Percentiles rank a stretch among this genome's conserved stretches.
Conservation (phyloP, 2,888 invertebrate genomes). For the Deilephila porcellus region DNA sequence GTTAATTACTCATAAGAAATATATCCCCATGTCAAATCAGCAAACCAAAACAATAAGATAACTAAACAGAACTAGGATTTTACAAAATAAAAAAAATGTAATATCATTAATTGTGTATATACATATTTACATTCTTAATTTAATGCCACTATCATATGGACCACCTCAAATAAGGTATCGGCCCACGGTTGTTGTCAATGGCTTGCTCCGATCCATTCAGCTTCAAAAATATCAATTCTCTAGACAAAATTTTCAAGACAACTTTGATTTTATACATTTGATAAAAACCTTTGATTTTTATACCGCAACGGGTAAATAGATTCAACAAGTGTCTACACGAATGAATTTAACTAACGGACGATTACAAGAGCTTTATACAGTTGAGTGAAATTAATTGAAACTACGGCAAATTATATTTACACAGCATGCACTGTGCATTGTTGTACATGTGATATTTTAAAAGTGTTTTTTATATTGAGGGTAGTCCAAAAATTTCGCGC, state of each 20-base stretch:
- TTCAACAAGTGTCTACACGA: constrained; percentile 53
- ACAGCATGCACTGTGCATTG: constrained; percentile 1
- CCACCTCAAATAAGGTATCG: neutral
- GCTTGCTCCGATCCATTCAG: constrained; percentile 11
- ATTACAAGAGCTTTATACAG: constrained; percentile 66
- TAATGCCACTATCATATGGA: constrained; percentile 21
- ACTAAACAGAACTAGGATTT: constrained; percentile 60
- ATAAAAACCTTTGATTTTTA: constrained; percentile 44
- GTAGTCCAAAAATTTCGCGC: neutral
- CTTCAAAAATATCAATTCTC: constrained; percentile 24
- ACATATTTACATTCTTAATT: constrained; percentile 80
- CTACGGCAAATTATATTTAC: constrained; percentile 1
- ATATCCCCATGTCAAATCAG: constrained; percentile 14
- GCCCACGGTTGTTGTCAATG: neutral
- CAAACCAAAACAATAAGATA: constrained; percentile 52
- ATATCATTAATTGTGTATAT: constrained; percentile 78
- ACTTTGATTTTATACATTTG: constrained; percentile 32
- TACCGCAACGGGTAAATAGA: constrained; percentile 51
- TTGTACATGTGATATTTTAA: constrained; percentile 18
- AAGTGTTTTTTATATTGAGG: neutral
- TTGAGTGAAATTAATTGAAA: constrained; percentile 49
- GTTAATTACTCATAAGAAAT: constrained; percentile 6
- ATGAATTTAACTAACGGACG: constrained; percentile 70
- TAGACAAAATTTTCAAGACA: constrained; percentile 31
- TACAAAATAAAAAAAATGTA: constrained; percentile 65